A percentile compares a stretch with the other conserved stretches of the same genome.
phyloP scores from a whole-genome alignment of 2,888 invertebrate species.

The Hyles lineata region DNA sequence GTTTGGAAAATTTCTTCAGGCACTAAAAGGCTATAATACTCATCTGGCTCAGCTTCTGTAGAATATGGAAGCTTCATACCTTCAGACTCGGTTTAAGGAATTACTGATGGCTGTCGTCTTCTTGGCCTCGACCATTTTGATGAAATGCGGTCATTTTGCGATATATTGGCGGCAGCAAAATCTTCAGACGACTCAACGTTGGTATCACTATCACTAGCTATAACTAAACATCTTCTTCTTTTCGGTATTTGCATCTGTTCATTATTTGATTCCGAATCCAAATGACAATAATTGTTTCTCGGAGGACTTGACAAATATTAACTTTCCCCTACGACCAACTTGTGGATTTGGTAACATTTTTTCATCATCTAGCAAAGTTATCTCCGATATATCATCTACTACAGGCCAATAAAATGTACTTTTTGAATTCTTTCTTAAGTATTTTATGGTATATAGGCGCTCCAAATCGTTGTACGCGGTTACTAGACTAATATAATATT shows the following conservation, averaged over 20 bases:
- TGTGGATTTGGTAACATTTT: conserved; percentile 38
- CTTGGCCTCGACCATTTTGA: conserved; percentile 43
- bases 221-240: conserved; percentile 47
- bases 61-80: conserved; percentile 41
- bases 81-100: conserved; percentile 42
- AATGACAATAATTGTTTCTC: conserved; percentile 43
- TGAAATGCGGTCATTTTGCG: conserved; percentile 45
- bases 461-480: too few relatives aligned
- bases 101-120: conserved; percentile 47
- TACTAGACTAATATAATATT: too few relatives aligned
- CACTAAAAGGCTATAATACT: conserved; percentile 47
- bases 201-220: conserved; percentile 46
- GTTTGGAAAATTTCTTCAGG: conserved; percentile 47
- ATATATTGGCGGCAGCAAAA: conserved; percentile 48
- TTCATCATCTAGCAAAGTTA: too few relatives aligned
- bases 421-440: too few relatives aligned
- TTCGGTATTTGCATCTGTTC: conserved; percentile 46
- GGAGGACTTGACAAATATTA: conserved; percentile 42
- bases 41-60: conserved; percentile 44
- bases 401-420: too few relatives aligned
- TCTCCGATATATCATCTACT: too few relatives aligned
- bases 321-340: too few relatives aligned
- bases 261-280: conserved; percentile 40
- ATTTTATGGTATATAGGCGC: too few relatives aligned
- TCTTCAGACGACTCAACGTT: conserved; percentile 47